Base-by-base conservation (phyloP, 2,113 vertebrate species). In the Phylloscopus trochilus region DNA sequence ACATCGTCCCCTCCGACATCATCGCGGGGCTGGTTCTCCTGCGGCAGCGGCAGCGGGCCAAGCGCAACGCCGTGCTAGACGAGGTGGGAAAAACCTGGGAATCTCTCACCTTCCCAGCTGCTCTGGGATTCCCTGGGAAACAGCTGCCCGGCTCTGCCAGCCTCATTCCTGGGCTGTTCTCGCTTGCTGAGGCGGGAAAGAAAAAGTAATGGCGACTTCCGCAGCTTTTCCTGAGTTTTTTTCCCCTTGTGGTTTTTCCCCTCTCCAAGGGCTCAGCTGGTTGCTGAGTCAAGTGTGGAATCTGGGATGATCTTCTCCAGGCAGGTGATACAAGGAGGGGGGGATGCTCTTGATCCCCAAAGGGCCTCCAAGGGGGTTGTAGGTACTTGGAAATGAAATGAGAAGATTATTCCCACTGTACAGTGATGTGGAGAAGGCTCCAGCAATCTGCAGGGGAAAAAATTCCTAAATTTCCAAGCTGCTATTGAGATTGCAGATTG, bases 1-100 rank as follows among this genome's bases (percentile, higher is more conserved):
- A 99, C 97, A 99, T 99, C 18, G 99, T 99, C 69, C 99, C 99
- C 3, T 99, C 99, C 6, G 99, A 99, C 98, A 99, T 99, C 96
- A 99, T 99, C 7, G 99, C 99, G 3, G 99, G 99, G 37, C 96
- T 99, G 93, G 99, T 99, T 27, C 98, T 99, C 13, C 98, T 99
- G 37, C 98, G 99, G 49, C 99, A 99, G 93, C 98, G 99, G 87
- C 99, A 99, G 91, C 98, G 99, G 72, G 98, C 99, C 19, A 99
- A 99, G 91, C 98, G 99, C 94, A 99, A 76, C 0, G 97, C 99
- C 5, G 99, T 99, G 85, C 97, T 98, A 88, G 98, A 98, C 11
- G 98, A 98, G 98, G 98, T 98, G 82, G 78, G 62, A 7, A 55
- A 55, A 41, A 31, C 1, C 28, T 15, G 78, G 70, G 39, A 53